Conservation (phyloP, 2,113 vertebrate genomes). For the Lophius piscatorius region DNA sequence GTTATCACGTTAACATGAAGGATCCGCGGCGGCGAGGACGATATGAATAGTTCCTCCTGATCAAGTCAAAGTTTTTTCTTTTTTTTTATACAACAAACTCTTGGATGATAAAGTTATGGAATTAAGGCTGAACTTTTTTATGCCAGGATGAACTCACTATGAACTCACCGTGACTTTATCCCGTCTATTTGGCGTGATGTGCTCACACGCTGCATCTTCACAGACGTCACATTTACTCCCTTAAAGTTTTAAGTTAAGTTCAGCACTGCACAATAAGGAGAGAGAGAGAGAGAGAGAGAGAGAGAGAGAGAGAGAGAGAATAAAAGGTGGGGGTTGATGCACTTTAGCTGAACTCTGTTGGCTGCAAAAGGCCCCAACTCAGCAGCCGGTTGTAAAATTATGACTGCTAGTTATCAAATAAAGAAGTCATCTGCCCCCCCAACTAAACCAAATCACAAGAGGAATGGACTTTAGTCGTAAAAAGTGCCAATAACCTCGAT, state of each 20-base stretch:
- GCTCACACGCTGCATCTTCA: conserved; percentile 2
- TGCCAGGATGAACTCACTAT: conserved; percentile 1
- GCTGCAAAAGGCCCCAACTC: conserved; percentile 47
- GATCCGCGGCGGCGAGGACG: too few species aligned
- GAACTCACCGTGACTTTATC: conserved; percentile 3
- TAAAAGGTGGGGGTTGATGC: conserved; percentile 11
- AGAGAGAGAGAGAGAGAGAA: conserved; percentile 12
- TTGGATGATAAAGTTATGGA: not conserved
- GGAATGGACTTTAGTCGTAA: conserved; percentile 16
- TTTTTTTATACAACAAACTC: too few species aligned
- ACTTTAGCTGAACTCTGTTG: conserved; percentile 65
- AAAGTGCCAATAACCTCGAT: conserved; percentile 2
- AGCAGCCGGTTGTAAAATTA: conserved; percentile 37
- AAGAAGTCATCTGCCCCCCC: conserved; percentile 31
- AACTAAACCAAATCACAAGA: conserved; percentile 37
- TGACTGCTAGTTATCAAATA: conserved; percentile 27
- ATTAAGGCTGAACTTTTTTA: not conserved
- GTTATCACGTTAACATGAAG: too few species aligned
- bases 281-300: not conserved
- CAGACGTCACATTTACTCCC: conserved; percentile 3
- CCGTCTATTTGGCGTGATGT: not conserved
- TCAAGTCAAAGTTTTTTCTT: too few species aligned
- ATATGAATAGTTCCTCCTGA: too few species aligned
- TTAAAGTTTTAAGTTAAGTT: not conserved
- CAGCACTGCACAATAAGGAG: not conserved